Base-by-base conservation (phyloP, 2,888 invertebrate species). In the Subacronicta megacephala region DNA sequence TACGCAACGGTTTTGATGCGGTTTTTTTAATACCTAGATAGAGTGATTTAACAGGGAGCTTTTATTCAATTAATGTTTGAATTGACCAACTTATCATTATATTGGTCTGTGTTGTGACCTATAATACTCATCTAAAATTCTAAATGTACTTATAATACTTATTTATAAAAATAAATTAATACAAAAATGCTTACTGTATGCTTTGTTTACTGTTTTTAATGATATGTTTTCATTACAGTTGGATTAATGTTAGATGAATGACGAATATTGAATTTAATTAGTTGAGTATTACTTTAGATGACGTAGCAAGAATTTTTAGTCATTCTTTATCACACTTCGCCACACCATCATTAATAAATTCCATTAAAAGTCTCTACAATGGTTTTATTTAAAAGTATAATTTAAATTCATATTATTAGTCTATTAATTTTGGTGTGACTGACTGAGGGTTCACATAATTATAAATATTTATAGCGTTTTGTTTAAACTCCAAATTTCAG, bases 241-340 rank as follows among this genome's bases (percentile, higher is more conserved):
- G n/a, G 17, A 44, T 31, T 29, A 51, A 67, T 62, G 69, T 68
- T 53, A 44, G 26, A 15, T 36, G 46, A 63, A 63, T 68, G 38
- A 68, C 29, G 35, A 36, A 61, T 47, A 62, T 53, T 10, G 38
- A 62, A 64, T 64, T 64, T 37, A 53, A 64, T 64, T 64, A 69
- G 44, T 33, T 17, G 43, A 37, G 41, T 47, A 64, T 64, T 64
- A 64, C 47, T 68, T 62, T 41, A 44, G 38, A 64, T 64, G 63
- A 64, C 62, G 40, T 44, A 17, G 69, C 63, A 68, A 15, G 23
- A 26, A 42, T 23, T 38, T 20, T 4, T 2, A 7, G 15, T 20
- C 20, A 41, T 53, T 53, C 23, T 47, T 43, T 20, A 23, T 5
- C 36, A 40, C 35, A 23, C 45, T 47, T 7, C 10, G 23, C 52